Evolutionary conservation across 2,113 vertebrate genomes (phyloP).

Genomic region (Heterocephalus glaber): DNA sequence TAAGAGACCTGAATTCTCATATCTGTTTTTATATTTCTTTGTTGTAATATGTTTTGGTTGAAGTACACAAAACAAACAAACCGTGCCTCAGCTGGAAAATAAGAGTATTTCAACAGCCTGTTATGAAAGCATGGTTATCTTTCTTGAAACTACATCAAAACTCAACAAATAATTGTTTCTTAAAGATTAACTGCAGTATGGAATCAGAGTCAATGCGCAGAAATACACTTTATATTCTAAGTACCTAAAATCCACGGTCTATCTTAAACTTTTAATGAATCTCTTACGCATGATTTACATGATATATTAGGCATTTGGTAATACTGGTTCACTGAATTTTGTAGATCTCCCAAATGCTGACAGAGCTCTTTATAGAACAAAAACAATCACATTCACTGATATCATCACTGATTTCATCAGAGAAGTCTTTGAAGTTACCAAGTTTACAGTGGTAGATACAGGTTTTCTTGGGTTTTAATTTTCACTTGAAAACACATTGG

Average conservation of each 20-base stretch:
- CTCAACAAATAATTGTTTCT: not conserved
- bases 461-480: not conserved
- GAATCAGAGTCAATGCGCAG: not conserved
- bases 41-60: not conserved
- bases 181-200: not conserved
- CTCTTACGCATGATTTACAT: not conserved
- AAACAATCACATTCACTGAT: constrained; percentile 1
- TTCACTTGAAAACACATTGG: constrained; percentile 4
- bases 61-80: constrained; percentile 8
- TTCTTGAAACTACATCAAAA: not conserved
- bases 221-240: constrained; percentile 10
- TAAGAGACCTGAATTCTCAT: not conserved
- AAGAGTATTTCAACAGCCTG: not conserved
- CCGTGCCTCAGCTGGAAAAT: not conserved
- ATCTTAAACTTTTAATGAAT: not conserved
- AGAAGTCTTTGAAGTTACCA: not conserved
- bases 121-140: not conserved
- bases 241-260: not conserved
- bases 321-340: not conserved
- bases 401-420: not conserved
- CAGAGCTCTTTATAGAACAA: not conserved
- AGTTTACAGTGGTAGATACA: not conserved
- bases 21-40: constrained; percentile 7
- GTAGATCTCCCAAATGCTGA: not conserved
- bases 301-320: not conserved